Percentiles rank a stretch among this genome's conserved stretches.
These are phyloP conservation scores for Danaus plexippus DNA, from an alignment of 1,140 invertebrate species.

Conservation along the genomic window DNA sequence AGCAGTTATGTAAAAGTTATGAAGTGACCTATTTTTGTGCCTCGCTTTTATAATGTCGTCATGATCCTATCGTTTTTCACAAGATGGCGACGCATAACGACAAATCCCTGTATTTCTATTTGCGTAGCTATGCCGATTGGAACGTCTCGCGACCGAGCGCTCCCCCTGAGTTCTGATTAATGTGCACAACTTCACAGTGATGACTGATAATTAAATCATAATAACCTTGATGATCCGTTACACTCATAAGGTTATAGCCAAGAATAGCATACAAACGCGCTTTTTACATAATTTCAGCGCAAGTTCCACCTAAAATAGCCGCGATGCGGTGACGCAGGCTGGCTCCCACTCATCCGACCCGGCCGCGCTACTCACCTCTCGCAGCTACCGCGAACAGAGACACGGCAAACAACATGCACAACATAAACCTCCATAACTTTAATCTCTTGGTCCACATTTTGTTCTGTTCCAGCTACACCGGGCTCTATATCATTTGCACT, in stretches of 20 bases:
- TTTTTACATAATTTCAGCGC: constrained; percentile 71
- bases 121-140: constrained; percentile 53
- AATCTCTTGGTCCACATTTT: constrained; percentile 69
- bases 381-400: constrained; percentile 54
- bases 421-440: constrained; percentile 67
- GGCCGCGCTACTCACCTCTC: constrained; percentile 54
- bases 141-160: constrained; percentile 24
- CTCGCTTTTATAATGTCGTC: constrained; percentile 63
- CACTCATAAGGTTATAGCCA: constrained; percentile 58
- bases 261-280: constrained; percentile 63
- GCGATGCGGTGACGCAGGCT: constrained; percentile 50
- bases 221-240: constrained; percentile 47
- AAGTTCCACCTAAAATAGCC: constrained; percentile 65
- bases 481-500: constrained; percentile 67
- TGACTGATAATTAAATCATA: constrained; percentile 24
- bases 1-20: constrained; percentile 37
- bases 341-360: constrained; percentile 32
- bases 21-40: constrained; percentile 50
- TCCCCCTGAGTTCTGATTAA: constrained; percentile 22
- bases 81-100: constrained; percentile 68
- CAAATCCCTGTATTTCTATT: constrained; percentile 71
- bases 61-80: constrained; percentile 70
- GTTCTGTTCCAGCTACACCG: constrained; percentile 43
- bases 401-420: constrained; percentile 63
- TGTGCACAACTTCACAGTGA: constrained; percentile 11